A percentile compares a stretch with the other conserved stretches of the same genome.
Conservation (phyloP, 1,140 invertebrate genomes). For the Penaeus japonicus region DNA sequence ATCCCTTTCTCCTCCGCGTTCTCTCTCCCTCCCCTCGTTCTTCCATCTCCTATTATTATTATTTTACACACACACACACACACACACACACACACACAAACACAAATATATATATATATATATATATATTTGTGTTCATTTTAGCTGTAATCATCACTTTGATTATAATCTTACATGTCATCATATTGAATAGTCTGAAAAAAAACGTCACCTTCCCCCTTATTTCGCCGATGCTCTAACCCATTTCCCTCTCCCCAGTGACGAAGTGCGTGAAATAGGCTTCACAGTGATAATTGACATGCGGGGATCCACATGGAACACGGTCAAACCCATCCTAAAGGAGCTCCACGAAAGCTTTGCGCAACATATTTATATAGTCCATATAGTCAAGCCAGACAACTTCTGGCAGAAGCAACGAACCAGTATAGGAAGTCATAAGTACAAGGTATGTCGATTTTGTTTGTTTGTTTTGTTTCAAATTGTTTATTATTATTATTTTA, state of each 20-base stretch:
- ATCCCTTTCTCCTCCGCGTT: too few species aligned
- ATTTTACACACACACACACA: too few species aligned
- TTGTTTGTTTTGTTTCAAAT: not conserved
- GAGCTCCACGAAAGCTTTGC: constrained; percentile 95
- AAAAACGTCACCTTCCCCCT: too few species aligned
- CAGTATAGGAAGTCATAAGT: constrained; percentile 94
- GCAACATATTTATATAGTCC: constrained; percentile 84
- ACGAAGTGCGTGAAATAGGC: constrained; percentile 85
- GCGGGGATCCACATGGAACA: constrained; percentile 92
- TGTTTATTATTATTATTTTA: not conserved
- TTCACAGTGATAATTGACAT: constrained; percentile 97
- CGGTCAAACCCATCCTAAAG: constrained; percentile 96
- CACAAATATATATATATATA: too few species aligned
- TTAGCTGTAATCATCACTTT: too few species aligned
- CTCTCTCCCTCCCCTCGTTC: too few species aligned
- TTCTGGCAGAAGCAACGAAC: constrained; percentile 99
- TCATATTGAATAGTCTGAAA: too few species aligned
- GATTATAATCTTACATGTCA: too few species aligned
- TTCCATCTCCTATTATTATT: too few species aligned
- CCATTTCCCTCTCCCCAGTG: constrained; percentile 72
- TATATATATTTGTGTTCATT: too few species aligned
- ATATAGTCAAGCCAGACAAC: constrained; percentile 98
- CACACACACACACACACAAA: too few species aligned
- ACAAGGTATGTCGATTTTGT: constrained; percentile 89
- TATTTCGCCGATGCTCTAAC: not conserved